A percentile compares a stretch with the other conserved stretches of the same genome.
These are phyloP conservation scores for Xestia sexstrigata DNA, from an alignment of 2,888 invertebrate genomes.

Conservation along the genomic window DNA sequence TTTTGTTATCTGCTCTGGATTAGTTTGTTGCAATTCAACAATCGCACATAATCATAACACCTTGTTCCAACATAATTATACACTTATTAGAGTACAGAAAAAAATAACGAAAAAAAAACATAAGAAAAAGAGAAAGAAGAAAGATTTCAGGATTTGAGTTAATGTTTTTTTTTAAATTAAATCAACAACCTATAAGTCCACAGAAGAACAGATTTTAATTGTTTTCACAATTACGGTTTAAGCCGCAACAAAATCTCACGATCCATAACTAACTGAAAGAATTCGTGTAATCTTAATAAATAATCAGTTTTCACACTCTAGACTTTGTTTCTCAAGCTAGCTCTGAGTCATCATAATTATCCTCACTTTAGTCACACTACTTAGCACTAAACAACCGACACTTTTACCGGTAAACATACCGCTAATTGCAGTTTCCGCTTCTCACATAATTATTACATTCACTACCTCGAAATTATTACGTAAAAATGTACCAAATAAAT, in stretches of 20 bases:
- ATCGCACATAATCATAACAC: background rate
- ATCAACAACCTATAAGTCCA: too few relatives aligned
- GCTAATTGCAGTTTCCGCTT: conserved; percentile 58
- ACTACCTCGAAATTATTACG: conserved; percentile 44
- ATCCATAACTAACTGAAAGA: conserved; percentile 1
- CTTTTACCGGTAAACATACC: conserved; percentile 54
- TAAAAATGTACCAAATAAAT: conserved; percentile 58
- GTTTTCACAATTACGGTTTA: background rate
- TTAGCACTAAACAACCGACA: conserved; percentile 47
- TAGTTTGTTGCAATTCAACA: background rate
- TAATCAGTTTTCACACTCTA: conserved; percentile 37
- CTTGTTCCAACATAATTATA: background rate
- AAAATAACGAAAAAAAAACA: too few relatives aligned
- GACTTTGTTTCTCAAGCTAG: conserved; percentile 41
- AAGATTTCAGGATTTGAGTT: too few relatives aligned
- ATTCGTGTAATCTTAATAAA: conserved; percentile 14
- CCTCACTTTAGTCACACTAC: conserved; percentile 37
- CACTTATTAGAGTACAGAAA: too few relatives aligned
- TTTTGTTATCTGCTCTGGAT: background rate
- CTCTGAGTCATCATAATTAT: conserved; percentile 44
- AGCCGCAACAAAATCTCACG: conserved; percentile 9
- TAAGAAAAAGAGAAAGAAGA: too few relatives aligned
- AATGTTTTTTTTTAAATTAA: background rate
- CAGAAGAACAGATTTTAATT: background rate
- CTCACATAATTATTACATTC: conserved; percentile 55